Base-by-base conservation (phyloP, 92 coral and sea anemone genomes). In the Phymanthus crucifer region DNA sequence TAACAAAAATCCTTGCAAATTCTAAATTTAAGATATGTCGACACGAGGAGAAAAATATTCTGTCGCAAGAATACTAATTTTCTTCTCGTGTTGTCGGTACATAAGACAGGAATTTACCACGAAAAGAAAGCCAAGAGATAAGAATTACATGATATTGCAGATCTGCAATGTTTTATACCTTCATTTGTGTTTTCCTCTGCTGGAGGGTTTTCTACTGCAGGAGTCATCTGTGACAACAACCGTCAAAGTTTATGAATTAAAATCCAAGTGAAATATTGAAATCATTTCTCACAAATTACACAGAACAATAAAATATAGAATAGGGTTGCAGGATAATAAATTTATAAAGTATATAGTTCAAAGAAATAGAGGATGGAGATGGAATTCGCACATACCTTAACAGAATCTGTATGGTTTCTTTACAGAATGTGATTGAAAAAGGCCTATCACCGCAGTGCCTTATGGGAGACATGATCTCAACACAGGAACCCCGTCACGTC, bases 151-250 rank as follows among this genome's bases (percentile, higher is more conserved):
- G 1, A 26, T 35, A 23, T n/a, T 14, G 16, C 17, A 24, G 10
- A 7, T 54, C 18, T 50, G 32, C 32, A 2, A 40, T 40, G 17
- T 40, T 78, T 77, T 90, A 89, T n/a, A n/a, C 97, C 93, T 89
- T 84, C 91, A 76, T 85, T 85, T 23, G 85, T 81, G 88, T 90
- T 95, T 78, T 86, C 98, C 72, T 77, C 81, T 16, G 97, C 87
- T 70, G 97, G 95, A 86, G 99, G 99, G 89, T 95, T 95, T 77
- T 93, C 97, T 26, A 95, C 99, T 56, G 99, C 95, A 52, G 99
- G 99, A 33, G 99, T 80, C 97, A 94, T 95, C 98, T 92, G 82
- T 66, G 78, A 84, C 32, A 81, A 71, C 77, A 87, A 65, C 48
- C 75, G 34, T 50, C 50, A 37, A 56, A 65, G 40, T 73, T 81